These are phyloP conservation scores for Muscidifurax raptorellus DNA, from an alignment of 1,140 invertebrate genomes.

Conservation along the genomic window DNA sequence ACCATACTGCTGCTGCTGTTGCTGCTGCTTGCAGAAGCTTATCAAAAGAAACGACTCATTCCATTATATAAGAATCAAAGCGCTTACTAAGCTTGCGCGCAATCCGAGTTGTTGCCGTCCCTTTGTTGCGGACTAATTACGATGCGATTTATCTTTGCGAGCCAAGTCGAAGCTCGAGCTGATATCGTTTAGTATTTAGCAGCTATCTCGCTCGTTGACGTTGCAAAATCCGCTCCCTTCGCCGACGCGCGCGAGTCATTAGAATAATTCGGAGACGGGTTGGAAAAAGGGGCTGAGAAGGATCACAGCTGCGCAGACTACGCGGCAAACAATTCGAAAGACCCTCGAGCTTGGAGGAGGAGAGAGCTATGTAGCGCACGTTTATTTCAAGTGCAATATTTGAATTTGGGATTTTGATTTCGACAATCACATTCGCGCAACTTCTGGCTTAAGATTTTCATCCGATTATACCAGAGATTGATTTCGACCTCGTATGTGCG, in stretches of 20 bases:
- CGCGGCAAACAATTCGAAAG: constrained; percentile 28
- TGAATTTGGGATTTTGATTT: constrained; percentile 65
- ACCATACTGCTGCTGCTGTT: no score
- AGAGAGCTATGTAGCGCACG: neutral
- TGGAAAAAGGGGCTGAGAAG: constrained; percentile 18
- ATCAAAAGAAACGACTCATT: neutral
- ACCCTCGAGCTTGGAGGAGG: constrained; percentile 3
- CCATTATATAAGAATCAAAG: neutral
- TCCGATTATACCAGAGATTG: constrained; percentile 62
- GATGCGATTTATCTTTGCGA: constrained; percentile 18
- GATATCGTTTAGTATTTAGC: constrained; percentile 39
- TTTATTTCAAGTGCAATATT: constrained; percentile 64
- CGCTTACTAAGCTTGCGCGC: neutral
- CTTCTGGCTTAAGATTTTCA: constrained; percentile 53
- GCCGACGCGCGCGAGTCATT: constrained; percentile 5
- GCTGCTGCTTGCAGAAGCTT: no score
- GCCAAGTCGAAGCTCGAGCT: constrained; percentile 4
- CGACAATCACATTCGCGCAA: constrained; percentile 53
- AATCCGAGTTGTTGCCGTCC: neutral
- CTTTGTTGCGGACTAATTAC: constrained; percentile 20
- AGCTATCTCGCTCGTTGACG: neutral
- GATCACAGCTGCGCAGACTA: constrained; percentile 29
- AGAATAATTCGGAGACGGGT: constrained; percentile 33
- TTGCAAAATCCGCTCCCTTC: neutral
- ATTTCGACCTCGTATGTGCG: constrained; percentile 48